Percentiles rank a stretch among this genome's conserved stretches.
Conservation (phyloP, 1,140 invertebrate species). For the Elymnias hypermnestra region DNA sequence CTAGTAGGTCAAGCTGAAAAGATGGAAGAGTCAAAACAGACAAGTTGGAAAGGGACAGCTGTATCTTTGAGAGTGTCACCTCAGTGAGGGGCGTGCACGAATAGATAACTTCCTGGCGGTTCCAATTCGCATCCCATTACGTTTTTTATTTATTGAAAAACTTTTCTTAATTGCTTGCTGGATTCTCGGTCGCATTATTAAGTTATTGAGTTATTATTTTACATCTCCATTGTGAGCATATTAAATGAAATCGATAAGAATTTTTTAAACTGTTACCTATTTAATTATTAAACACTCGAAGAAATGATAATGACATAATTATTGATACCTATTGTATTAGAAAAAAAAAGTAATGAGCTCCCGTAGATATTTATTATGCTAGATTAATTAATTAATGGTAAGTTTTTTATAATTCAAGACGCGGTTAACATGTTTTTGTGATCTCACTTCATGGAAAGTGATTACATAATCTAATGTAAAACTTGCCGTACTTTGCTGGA, state of each 20-base stretch:
- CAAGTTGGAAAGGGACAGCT: conserved; percentile 30
- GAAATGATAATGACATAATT: not conserved
- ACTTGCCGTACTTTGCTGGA: too few species aligned
- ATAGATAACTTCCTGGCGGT: conserved; percentile 51
- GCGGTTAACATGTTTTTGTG: too few species aligned
- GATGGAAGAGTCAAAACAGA: conserved; percentile 1
- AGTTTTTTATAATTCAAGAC: too few species aligned
- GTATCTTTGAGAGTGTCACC: conserved; percentile 19
- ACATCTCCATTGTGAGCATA: conserved; percentile 7
- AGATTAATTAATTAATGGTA: too few species aligned
- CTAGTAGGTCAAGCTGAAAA: conserved; percentile 2
- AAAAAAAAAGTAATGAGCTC: conserved; percentile 1
- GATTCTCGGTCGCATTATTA: conserved; percentile 20
- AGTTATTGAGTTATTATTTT: conserved; percentile 40
- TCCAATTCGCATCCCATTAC: conserved; percentile 43
- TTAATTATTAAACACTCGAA: not conserved
- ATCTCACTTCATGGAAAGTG: too few species aligned
- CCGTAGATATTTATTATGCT: not conserved
- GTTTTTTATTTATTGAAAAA: conserved; percentile 36
- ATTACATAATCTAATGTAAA: too few species aligned
- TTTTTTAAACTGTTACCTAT: too few species aligned
- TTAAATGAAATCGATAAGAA: not conserved
- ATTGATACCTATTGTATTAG: not conserved
- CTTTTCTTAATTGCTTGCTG: conserved; percentile 34
- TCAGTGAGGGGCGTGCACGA: conserved; percentile 41